A percentile compares a stretch with the other conserved stretches of the same genome.
These are phyloP conservation scores for Amblyteles armatorius DNA, from an alignment of 2,888 invertebrate species.

Conservation along the genomic window DNA sequence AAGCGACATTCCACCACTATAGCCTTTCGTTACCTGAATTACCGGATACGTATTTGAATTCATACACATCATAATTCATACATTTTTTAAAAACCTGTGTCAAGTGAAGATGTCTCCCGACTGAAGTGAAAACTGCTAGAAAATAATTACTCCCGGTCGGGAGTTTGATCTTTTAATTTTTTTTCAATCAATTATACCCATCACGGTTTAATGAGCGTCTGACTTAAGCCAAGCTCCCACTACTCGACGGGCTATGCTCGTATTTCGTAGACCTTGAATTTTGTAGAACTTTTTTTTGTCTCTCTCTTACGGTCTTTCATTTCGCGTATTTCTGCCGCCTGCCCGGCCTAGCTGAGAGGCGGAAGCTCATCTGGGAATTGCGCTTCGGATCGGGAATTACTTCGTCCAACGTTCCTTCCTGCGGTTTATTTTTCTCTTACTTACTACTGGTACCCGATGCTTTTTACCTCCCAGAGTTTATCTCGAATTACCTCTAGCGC, in stretches of 20 bases:
- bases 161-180: neutral
- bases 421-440: slow-evolving; percentile 51
- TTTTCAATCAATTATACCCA: slow-evolving; percentile 4
- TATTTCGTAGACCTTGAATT: slow-evolving; percentile 14
- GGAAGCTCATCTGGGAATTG: slow-evolving; percentile 48
- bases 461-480: slow-evolving; percentile 51
- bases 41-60: too few species aligned
- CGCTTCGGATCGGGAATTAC: slow-evolving; percentile 44
- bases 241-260: slow-evolving; percentile 35
- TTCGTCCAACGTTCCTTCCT: slow-evolving; percentile 44
- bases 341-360: neutral
- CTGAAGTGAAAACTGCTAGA: neutral
- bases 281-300: slow-evolving; percentile 5
- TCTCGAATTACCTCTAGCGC: slow-evolving; percentile 36
- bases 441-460: slow-evolving; percentile 46
- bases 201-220: slow-evolving; percentile 6
- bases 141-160: too few species aligned
- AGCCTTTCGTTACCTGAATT: too few species aligned
- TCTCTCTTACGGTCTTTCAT: slow-evolving; percentile 9
- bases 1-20: too few species aligned
- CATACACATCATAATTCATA: too few species aligned
- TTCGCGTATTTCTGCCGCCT: slow-evolving; percentile 9
- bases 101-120: too few species aligned
- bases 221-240: slow-evolving; percentile 33
- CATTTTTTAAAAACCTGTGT: too few species aligned